Percentiles rank a stretch among this genome's conserved stretches.
These are phyloP conservation scores for Lycopodina hypogea DNA, from an alignment of 37 sponge, comb jelly and placozoan genomes.

Conservation along the genomic window DNA sequence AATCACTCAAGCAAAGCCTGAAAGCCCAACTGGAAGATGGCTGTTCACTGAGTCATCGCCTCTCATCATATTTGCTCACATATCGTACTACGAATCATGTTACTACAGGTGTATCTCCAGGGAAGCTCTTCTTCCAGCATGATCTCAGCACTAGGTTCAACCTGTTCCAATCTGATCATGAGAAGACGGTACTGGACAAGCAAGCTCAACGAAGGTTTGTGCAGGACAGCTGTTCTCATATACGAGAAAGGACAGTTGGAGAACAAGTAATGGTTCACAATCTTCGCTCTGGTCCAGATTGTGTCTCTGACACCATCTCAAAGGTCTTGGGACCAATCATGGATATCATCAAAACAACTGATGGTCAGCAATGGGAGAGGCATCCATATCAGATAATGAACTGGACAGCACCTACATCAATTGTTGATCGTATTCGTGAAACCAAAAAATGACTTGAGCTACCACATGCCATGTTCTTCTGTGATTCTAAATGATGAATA, in stretches of 20 bases:
- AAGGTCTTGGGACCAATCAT: neutral
- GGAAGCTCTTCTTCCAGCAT: no score
- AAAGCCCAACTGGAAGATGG: neutral
- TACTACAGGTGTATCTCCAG: no score
- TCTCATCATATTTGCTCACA: neutral
- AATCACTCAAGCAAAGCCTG: neutral
- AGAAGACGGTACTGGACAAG: constrained; percentile 2
- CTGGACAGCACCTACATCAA: neutral
- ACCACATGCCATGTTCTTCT: no score
- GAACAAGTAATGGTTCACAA: constrained; percentile 2
- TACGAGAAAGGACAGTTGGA: neutral
- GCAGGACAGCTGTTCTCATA: neutral
- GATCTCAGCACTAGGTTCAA: no score
- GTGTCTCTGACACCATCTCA: neutral
- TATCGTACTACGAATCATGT: no score
- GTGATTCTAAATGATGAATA: no score
- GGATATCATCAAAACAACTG: no score
- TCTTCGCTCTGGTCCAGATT: no score
- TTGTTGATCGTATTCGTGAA: no score
- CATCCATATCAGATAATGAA: neutral
- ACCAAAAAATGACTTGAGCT: no score
- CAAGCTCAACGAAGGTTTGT: no score
- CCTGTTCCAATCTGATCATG: constrained; percentile 3
- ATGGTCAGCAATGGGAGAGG: no score
- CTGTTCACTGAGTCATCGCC: neutral